These are phyloP conservation scores for Barnardius zonarius DNA, from an alignment of 2,113 vertebrate species.

Conservation along the genomic window DNA sequence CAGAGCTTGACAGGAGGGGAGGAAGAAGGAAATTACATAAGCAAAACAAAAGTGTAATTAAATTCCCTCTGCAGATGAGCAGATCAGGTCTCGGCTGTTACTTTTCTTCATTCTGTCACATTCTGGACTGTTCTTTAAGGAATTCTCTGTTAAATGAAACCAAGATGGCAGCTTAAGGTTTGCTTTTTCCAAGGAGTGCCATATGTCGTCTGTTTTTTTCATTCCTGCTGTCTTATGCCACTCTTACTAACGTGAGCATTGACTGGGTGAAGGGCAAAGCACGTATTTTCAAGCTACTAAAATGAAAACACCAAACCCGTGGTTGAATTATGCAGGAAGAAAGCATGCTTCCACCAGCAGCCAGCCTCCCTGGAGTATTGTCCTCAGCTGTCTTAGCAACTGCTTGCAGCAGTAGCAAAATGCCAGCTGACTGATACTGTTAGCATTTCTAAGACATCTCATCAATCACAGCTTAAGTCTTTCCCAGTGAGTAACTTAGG, in stretches of 20 bases:
- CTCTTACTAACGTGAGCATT: background rate
- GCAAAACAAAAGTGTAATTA: conserved; percentile 36
- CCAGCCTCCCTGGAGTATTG: background rate
- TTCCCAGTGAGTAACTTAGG: background rate
- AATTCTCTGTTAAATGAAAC: background rate
- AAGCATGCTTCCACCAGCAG: background rate
- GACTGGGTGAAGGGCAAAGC: background rate
- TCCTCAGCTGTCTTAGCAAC: background rate
- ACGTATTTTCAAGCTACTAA: background rate
- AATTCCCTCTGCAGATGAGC: conserved; percentile 40
- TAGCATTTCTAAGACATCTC: background rate
- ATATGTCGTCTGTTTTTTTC: background rate
- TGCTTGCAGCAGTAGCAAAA: conserved; percentile 5
- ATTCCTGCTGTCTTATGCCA: background rate
- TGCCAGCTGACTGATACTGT: background rate
- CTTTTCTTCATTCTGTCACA: background rate
- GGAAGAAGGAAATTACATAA: conserved; percentile 28
- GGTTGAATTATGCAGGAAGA: background rate
- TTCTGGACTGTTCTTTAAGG: conserved; percentile 16
- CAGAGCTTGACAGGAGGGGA: conserved; percentile 1
- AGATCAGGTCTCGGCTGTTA: background rate
- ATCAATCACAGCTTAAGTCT: conserved; percentile 26
- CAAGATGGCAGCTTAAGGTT: background rate
- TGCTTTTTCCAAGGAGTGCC: background rate
- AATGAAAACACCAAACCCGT: background rate